Base-by-base conservation (phyloP, 2,113 vertebrate genomes). In the Trachemys scripta region DNA sequence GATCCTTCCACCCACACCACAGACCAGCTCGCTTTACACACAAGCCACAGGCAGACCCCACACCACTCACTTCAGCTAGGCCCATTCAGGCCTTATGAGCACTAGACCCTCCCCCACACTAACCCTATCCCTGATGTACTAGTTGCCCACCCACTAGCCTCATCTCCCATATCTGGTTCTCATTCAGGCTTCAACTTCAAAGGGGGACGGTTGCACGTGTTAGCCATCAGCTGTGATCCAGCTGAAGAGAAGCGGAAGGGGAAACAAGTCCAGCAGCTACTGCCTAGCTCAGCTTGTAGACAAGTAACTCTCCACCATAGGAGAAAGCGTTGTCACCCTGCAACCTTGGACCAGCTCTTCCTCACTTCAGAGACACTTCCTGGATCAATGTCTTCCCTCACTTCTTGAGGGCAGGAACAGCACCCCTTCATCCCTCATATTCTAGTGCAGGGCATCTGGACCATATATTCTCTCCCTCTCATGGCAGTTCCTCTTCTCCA, bases 101-200 rank as follows among this genome's bases (percentile, higher is more conserved):
- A 13, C 17, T n/a, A 82, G n/a, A 22, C 11, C 2, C 10, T 38
- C 27, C 8, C 4, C 5, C n/a, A 50, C 5, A 31, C 38, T 4
- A 27, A 62, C 6, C 47, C 50, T 31, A 45, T 5, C 42, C 62
- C 80, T 45, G 47, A 31, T 5, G 20, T 65, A 56, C 35, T 17
- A 27, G 16, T 10, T 69, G 62, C 35, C 11, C 22, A 50, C 57
- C 53, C 31, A 31, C 16, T 17, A 85, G 57, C 24, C 27, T 84
- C 62, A 35, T 62, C 59, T 16, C 59, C 59, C 29, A n/a, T 17
- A n/a, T 69, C 13, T 69, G 35, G 35, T 69, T n/a, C 62, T n/a
- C 54, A 72, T 75, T 27, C 13, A 59, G 57, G 22, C 50, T 87
- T 88, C 80, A 10, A 8, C 0, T 0, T 0, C 59, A 1, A 75